Evolutionary conservation across 2,888 invertebrate species (phyloP), one percentile per base, ranked within the genome.

Genomic region (Euplagia quadripunctaria): DNA sequence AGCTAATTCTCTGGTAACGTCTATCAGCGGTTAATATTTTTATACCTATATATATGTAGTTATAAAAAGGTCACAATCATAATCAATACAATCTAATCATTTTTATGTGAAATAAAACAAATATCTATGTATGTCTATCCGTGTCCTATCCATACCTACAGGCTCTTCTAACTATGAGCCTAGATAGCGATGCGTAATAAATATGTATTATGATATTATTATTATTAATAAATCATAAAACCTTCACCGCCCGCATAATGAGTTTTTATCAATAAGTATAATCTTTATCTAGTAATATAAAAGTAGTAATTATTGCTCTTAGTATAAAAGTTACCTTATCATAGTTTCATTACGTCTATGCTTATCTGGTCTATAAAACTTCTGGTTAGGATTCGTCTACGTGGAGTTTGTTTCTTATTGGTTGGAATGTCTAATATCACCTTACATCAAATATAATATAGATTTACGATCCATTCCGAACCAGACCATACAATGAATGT

Each of bases 221-320:
- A 31, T 31, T 31, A 31, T 46, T 46, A 12, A 6, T 31, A 31
- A 6, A 61, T 31, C 61, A 61, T 31, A 61, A 61, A 61, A 61
- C 31, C 31, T 61, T 61, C 51, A 51, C 17, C 41, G 49, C 31
- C 17, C 41, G 49, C 11, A 17, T 51, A 66, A 51, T 41, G 61
- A 66, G 66, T 51, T 41, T 49, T 66, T 66, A 63, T 66, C 17
- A 66, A 66, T 49, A 65, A 65, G 46, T 65, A 4, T 20, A 31
- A 20, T 16, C 65, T 66, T 66, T 66, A 66, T 66, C 65, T 49
- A 16, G 16, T 20, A 66, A 66, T 65, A 65, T 31, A 31, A 31
- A 31, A 31, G n/a, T n/a, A n/a, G n/a, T n/a, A n/a, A n/a, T n/a
- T 43, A 43, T 43, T 43, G 5, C 8, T 43, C 8, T 43, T 6